phyloP scores from a whole-genome alignment of 1,140 invertebrate species.

The Drosophila bifasciata region DNA sequence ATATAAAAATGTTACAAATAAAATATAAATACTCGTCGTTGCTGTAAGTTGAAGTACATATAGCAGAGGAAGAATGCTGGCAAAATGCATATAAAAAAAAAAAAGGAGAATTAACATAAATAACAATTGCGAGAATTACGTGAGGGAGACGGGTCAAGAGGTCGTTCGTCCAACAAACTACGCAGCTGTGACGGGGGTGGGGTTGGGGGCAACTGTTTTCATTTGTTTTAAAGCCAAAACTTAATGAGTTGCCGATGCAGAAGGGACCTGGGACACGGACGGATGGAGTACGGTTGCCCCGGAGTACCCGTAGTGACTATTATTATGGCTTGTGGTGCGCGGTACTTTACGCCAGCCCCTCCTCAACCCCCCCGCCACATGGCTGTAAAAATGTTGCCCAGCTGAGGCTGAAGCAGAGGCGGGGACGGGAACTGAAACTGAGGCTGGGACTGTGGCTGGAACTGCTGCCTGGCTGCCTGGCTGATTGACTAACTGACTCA shows the following conservation, averaged over 20 bases:
- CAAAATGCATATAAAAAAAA: background rate
- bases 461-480: constrained; percentile 43
- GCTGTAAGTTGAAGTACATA: constrained; percentile 45
- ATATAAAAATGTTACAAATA: constrained; percentile 46
- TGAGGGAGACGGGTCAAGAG: constrained; percentile 31
- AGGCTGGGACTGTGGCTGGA: no score
- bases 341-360: constrained; percentile 49
- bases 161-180: constrained; percentile 9
- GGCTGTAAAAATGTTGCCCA: constrained; percentile 49
- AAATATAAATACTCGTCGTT: constrained; percentile 17
- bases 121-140: constrained; percentile 47
- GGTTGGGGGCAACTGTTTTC: constrained; percentile 12
- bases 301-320: constrained; percentile 31
- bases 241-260: constrained; percentile 61
- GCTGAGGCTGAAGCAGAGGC: constrained; percentile 11
- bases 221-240: constrained; percentile 22
- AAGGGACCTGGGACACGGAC: constrained; percentile 23
- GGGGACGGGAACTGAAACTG: no score
- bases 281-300: no score
- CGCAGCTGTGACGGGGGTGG: constrained; percentile 36
- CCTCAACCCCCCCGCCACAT: background rate
- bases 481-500: constrained; percentile 29
- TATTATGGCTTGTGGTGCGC: constrained; percentile 35
- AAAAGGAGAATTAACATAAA: constrained; percentile 55
- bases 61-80: constrained; percentile 13